phyloP scores from a whole-genome alignment of 2,797 vertebrate species.

The Moxostoma hubbsi region DNA sequence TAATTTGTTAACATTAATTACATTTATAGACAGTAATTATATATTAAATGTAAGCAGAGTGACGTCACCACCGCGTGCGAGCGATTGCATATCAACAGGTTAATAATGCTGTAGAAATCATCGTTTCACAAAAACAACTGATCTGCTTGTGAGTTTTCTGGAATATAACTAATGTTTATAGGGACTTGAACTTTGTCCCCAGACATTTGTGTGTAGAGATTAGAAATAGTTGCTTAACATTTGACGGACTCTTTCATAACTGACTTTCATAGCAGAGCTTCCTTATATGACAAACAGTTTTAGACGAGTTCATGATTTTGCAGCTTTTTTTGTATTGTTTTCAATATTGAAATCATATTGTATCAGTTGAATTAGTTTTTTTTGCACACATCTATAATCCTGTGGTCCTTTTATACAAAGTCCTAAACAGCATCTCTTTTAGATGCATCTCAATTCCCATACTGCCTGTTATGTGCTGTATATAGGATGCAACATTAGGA shows the following conservation, averaged over 20 bases:
- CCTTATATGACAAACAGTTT: background rate
- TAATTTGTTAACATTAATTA: no score
- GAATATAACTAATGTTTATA: background rate
- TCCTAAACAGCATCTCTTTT: background rate
- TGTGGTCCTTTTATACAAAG: background rate
- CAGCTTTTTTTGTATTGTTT: background rate
- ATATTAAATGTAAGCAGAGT: no score
- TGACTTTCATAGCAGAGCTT: background rate
- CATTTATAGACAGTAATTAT: no score
- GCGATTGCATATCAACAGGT: no score
- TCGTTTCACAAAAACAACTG: constrained; percentile 10
- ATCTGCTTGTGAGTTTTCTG: background rate
- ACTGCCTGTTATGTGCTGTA: background rate
- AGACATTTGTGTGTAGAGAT: constrained; percentile 1
- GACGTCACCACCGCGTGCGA: no score
- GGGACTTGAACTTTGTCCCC: constrained; percentile 22
- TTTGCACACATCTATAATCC: no score
- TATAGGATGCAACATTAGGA: background rate
- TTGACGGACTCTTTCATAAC: background rate
- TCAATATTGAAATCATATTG: constrained; percentile 21
- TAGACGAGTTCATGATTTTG: constrained; percentile 16
- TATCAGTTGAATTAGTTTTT: background rate
- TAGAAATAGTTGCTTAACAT: constrained; percentile 1
- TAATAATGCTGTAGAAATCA: no score
- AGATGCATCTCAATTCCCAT: background rate